phyloP scores from a whole-genome alignment of 2,113 vertebrate species.

The Nansenia antarctica region DNA sequence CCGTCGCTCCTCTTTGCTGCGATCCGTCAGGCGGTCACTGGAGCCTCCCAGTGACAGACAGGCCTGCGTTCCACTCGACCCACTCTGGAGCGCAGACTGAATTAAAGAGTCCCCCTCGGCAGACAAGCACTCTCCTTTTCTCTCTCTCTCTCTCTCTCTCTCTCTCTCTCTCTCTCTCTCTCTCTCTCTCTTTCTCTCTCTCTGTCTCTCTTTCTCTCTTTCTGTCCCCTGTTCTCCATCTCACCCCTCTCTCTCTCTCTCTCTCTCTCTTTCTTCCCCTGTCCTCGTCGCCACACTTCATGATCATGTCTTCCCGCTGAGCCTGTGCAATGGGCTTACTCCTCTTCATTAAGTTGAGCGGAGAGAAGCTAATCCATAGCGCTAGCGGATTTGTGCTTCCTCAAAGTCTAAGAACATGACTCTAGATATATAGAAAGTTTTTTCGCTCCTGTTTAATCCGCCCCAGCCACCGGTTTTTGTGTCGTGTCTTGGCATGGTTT shows the following conservation, averaged over 20 bases:
- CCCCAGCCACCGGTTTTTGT: not conserved
- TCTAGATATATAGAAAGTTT: constrained; percentile 20
- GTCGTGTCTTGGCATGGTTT: not conserved
- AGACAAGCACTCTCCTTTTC: constrained; percentile 22
- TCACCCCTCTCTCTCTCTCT: not conserved
- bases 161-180: constrained; percentile 25
- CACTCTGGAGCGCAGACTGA: constrained; percentile 31
- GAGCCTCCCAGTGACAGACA: constrained; percentile 46
- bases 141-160: constrained; percentile 4
- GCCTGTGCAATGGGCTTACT: constrained; percentile 28
- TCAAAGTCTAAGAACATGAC: constrained; percentile 13
- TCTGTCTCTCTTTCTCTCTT: not conserved
- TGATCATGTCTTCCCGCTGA: constrained; percentile 7
- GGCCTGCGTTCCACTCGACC: constrained; percentile 41
- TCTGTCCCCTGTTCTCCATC: not conserved
- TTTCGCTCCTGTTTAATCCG: constrained; percentile 5
- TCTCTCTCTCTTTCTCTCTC: not conserved
- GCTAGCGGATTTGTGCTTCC: constrained; percentile 26
- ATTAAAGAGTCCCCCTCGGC: constrained; percentile 44
- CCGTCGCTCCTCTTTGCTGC: constrained; percentile 36
- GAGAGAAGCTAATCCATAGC: constrained; percentile 34
- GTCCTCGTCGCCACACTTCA: not conserved
- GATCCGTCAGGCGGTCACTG: constrained; percentile 47
- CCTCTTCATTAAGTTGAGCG: constrained; percentile 32
- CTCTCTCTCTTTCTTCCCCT: not conserved